Percentiles rank a stretch among this genome's conserved stretches.
phyloP scores from a whole-genome alignment of 2,888 invertebrate species.

The Theretra japonica region DNA sequence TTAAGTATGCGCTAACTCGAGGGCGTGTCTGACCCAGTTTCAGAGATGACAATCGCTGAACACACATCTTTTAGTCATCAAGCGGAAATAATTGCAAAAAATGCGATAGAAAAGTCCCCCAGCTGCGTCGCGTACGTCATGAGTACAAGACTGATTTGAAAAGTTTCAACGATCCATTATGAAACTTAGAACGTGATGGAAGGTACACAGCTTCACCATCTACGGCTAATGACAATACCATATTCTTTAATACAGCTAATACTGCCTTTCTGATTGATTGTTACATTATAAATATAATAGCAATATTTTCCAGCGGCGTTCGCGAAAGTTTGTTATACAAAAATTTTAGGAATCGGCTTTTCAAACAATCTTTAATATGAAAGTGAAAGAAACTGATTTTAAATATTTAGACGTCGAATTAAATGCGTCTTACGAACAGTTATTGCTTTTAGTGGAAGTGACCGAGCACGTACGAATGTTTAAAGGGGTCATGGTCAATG shows the following conservation, averaged over 20 bases:
- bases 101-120: slow-evolving; percentile 42
- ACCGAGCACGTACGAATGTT: background rate
- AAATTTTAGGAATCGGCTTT: too few species aligned
- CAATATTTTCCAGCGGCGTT: too few species aligned
- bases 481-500: background rate
- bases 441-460: background rate
- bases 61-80: slow-evolving; percentile 51
- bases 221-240: slow-evolving; percentile 4
- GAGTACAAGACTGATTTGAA: slow-evolving; percentile 51
- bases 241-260: background rate
- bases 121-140: slow-evolving; percentile 46
- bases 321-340: too few species aligned
- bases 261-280: too few species aligned
- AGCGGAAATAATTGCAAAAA: slow-evolving; percentile 38
- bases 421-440: background rate
- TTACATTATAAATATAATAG: too few species aligned
- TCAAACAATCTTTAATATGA: too few species aligned
- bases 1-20: slow-evolving; percentile 51
- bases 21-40: slow-evolving; percentile 51
- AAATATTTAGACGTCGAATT: background rate
- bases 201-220: background rate
- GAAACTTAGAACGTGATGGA: background rate
- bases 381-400: too few species aligned
- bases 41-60: slow-evolving; percentile 51
- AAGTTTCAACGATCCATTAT: slow-evolving; percentile 39